Percentiles rank a stretch among this genome's conserved stretches.
These are phyloP conservation scores for Platyrinchus mystaceus DNA, from an alignment of 2,797 vertebrate species.

Conservation along the genomic window DNA sequence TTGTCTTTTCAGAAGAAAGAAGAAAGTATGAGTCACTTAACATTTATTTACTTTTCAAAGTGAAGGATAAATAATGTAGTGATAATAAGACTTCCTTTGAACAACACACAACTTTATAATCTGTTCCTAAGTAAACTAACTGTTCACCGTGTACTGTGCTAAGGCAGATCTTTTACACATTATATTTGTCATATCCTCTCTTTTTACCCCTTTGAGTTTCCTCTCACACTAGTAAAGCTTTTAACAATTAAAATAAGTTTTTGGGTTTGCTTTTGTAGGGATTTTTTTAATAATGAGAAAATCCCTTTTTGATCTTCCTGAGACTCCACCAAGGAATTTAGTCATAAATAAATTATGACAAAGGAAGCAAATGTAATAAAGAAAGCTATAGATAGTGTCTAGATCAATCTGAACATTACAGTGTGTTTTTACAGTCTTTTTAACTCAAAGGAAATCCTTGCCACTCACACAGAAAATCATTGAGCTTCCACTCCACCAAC, in stretches of 20 bases:
- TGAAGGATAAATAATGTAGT: constrained; percentile 51
- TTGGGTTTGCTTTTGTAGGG: not conserved
- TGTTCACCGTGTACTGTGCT: not conserved
- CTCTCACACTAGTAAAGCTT: not conserved
- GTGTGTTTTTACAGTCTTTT: constrained; percentile 27
- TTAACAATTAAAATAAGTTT: not conserved
- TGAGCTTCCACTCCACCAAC: not conserved
- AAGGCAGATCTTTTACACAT: not conserved
- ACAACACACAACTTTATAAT: constrained; percentile 38
- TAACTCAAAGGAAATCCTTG: constrained; percentile 10
- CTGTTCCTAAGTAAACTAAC: constrained; percentile 12
- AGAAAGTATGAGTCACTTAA: not conserved
- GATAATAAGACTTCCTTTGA: constrained; percentile 4
- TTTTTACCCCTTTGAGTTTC: not conserved
- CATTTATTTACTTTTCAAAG: constrained; percentile 50
- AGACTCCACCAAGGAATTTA: not conserved
- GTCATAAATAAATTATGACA: constrained; percentile 60
- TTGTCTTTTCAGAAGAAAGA: not conserved
- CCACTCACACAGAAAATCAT: not conserved
- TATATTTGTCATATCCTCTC: not conserved
- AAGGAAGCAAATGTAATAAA: constrained; percentile 52
- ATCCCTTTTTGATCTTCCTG: constrained; percentile 27
- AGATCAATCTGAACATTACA: constrained; percentile 59
- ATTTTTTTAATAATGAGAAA: not conserved
- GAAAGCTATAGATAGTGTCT: constrained; percentile 48